These are phyloP conservation scores for Eupeodes luniger DNA, from an alignment of 2,888 invertebrate species.

Conservation along the genomic window DNA sequence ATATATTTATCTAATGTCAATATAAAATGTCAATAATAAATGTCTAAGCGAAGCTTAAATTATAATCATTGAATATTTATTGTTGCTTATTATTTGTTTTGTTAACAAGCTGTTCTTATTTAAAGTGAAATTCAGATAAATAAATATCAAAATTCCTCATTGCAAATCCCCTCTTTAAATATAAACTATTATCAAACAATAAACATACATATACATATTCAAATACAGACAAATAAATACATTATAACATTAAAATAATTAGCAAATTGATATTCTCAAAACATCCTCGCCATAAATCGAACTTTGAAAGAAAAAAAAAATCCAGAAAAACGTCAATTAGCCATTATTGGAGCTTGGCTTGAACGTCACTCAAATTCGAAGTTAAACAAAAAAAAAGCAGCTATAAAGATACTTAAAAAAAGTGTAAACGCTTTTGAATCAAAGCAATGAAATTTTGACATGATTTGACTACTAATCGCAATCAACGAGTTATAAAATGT, in stretches of 20 bases:
- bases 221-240: background rate
- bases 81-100: background rate
- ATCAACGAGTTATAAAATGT: constrained; percentile 6
- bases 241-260: background rate
- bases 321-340: constrained; percentile 63
- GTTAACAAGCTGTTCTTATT: background rate
- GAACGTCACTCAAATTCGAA: constrained; percentile 39
- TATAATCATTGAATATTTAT: background rate
- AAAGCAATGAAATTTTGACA: constrained; percentile 48
- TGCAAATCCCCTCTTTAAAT: background rate
- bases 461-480: constrained; percentile 41
- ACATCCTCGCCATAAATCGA: constrained; percentile 4
- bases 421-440: constrained; percentile 65
- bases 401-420: background rate
- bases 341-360: constrained; percentile 26
- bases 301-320: constrained; percentile 29
- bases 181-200: background rate
- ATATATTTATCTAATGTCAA: background rate
- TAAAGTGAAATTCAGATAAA: background rate
- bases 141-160: background rate
- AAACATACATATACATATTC: background rate
- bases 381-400: constrained; percentile 3
- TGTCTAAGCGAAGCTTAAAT: background rate
- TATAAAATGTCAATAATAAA: background rate
- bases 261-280: constrained; percentile 25